Evolutionary conservation across 2,113 vertebrate species (phyloP).

Genomic region (Enhydra lutris): DNA sequence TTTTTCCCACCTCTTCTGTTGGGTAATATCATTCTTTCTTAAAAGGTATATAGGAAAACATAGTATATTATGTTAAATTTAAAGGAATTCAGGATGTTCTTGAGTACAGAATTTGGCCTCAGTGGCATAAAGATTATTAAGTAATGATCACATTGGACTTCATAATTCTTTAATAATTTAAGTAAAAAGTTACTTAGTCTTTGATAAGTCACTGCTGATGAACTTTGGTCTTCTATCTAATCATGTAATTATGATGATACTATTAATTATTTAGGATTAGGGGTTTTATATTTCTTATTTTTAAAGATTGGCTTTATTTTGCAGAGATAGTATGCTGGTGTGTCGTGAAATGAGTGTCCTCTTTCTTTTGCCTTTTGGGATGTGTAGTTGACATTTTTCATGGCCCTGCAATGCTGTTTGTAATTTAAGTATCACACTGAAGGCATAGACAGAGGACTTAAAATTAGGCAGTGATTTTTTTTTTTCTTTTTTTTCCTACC

Average conservation of each 20-base stretch:
- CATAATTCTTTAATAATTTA: constrained; percentile 20
- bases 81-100: not conserved
- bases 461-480: not conserved
- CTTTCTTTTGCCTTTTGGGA: not conserved
- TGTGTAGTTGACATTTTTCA: not conserved
- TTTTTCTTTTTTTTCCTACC: not conserved
- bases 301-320: constrained; percentile 27
- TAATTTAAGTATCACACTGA: not conserved
- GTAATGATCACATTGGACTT: not conserved
- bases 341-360: not conserved
- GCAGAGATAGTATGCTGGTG: not conserved
- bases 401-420: not conserved
- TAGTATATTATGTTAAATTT: not conserved
- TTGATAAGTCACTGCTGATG: not conserved
- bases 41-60: not conserved
- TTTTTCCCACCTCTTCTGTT: not conserved
- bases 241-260: not conserved
- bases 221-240: not conserved
- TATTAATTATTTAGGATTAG: not conserved
- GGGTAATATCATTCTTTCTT: not conserved
- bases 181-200: not conserved
- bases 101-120: not conserved
- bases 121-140: not conserved
- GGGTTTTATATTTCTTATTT: not conserved
- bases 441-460: not conserved